Percentiles rank a stretch among this genome's conserved stretches.
Evolutionary conservation across 2,888 invertebrate genomes (phyloP).

Genomic region (Tuta absoluta): DNA sequence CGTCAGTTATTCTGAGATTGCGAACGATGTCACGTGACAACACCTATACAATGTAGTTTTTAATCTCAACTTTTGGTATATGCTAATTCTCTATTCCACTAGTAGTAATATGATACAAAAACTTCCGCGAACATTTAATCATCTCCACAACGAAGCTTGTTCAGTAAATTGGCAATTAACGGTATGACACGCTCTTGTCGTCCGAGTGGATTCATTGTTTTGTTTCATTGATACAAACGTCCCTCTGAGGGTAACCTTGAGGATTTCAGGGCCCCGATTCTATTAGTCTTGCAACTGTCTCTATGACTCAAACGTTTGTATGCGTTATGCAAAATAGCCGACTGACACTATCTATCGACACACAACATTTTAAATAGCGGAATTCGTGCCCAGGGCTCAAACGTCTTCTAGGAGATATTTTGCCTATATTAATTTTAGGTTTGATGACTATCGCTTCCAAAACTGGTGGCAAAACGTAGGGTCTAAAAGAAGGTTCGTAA

Average conservation of each 20-base stretch:
- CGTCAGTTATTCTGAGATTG: conserved; percentile 73
- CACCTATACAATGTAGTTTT: conserved; percentile 20
- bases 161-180: conserved; percentile 33
- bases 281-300: too few species aligned
- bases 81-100: conserved; percentile 12
- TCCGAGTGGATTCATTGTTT: conserved; percentile 23
- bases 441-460: too few species aligned
- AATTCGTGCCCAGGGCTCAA: neutral
- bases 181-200: conserved; percentile 15
- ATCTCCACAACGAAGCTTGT: conserved; percentile 10
- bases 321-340: too few species aligned
- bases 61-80: conserved; percentile 27
- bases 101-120: conserved; percentile 15
- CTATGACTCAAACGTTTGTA: too few species aligned
- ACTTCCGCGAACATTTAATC: conserved; percentile 6
- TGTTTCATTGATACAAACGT: conserved; percentile 24
- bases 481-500: too few species aligned
- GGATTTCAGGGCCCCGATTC: neutral
- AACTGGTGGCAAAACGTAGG: too few species aligned
- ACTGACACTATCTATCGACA: too few species aligned
- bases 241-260: conserved; percentile 29
- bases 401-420: too few species aligned
- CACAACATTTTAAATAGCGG: too few species aligned
- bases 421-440: too few species aligned
- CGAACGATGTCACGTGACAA: conserved; percentile 64